Percentiles rank a stretch among this genome's conserved stretches.
Evolutionary conservation across 2,888 invertebrate species (phyloP).

Genomic region (Limnephilus rhombicus): DNA sequence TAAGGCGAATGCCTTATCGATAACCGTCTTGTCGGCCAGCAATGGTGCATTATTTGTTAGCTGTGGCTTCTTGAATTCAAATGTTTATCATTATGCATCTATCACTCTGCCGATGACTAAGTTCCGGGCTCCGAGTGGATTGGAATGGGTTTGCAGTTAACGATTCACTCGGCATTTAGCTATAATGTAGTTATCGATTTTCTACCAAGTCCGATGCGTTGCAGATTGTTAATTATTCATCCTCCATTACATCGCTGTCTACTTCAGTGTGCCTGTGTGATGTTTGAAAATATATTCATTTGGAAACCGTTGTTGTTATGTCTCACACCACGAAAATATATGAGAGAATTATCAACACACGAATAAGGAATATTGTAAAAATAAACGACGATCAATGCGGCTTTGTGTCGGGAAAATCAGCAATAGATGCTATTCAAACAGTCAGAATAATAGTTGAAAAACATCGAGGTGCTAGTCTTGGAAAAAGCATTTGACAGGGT

Average conservation of each 20-base stretch:
- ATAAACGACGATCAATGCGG: too few species aligned
- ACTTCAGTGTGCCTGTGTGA: background rate
- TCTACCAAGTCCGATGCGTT: background rate
- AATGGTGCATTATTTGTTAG: background rate
- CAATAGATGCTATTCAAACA: too few species aligned
- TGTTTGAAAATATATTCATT: background rate
- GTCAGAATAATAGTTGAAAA: too few species aligned
- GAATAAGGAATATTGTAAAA: too few species aligned
- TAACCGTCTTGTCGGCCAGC: background rate
- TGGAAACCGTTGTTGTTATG: background rate
- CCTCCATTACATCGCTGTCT: background rate
- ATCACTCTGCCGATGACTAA: background rate
- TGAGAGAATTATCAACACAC: too few species aligned
- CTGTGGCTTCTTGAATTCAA: slow-evolving; percentile 4
- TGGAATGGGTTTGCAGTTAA: background rate
- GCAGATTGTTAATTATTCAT: background rate
- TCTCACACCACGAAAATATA: too few species aligned
- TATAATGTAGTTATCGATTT: background rate
- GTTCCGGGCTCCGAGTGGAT: background rate
- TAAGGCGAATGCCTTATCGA: background rate
- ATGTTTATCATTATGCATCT: slow-evolving; percentile 3
- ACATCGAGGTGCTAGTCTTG: too few species aligned
- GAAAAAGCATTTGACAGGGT: too few species aligned
- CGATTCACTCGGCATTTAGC: background rate
- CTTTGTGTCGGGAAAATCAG: too few species aligned